These are phyloP conservation scores for Euglossa dilemma DNA, from an alignment of 1,140 invertebrate species.

Conservation along the genomic window DNA sequence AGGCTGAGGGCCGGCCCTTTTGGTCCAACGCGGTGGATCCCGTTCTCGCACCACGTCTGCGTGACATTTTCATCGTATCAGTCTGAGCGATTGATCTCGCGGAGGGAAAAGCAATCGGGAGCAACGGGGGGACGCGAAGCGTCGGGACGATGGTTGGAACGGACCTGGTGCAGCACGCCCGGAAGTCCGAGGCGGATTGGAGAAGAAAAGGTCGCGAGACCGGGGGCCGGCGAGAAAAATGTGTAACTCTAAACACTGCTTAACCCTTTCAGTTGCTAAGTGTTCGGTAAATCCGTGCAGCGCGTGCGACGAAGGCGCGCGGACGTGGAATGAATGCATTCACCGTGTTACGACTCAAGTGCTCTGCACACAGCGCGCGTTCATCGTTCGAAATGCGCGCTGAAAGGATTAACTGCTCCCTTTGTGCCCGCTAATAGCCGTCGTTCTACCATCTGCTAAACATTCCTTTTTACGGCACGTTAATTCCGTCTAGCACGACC, in stretches of 20 bases:
- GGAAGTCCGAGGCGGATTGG: background rate
- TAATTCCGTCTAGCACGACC: background rate
- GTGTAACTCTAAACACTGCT: background rate
- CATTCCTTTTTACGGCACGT: constrained; percentile 12
- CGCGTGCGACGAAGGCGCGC: constrained; percentile 9
- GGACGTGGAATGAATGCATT: constrained; percentile 19
- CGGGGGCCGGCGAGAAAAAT: background rate
- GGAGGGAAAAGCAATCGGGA: background rate
- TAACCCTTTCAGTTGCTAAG: constrained; percentile 7
- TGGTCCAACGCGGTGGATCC: constrained; percentile 91
- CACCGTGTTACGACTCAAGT: constrained; percentile 38
- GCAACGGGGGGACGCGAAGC: no score
- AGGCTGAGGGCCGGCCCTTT: constrained; percentile 91
- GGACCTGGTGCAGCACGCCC: no score
- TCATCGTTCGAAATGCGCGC: constrained; percentile 32
- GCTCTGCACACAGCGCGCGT: constrained; percentile 43
- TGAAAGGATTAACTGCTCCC: constrained; percentile 36
- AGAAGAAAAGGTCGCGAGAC: background rate
- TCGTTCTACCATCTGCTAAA: background rate
- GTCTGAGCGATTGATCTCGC: background rate
- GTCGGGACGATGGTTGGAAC: no score
- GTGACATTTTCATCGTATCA: background rate
- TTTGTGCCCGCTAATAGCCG: constrained; percentile 10
- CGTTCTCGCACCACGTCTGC: constrained; percentile 91
- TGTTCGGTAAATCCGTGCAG: constrained; percentile 23